Percentiles rank a stretch among this genome's conserved stretches.
Conservation (phyloP, 1,140 invertebrate genomes). For the Rhopalosiphum padi region DNA sequence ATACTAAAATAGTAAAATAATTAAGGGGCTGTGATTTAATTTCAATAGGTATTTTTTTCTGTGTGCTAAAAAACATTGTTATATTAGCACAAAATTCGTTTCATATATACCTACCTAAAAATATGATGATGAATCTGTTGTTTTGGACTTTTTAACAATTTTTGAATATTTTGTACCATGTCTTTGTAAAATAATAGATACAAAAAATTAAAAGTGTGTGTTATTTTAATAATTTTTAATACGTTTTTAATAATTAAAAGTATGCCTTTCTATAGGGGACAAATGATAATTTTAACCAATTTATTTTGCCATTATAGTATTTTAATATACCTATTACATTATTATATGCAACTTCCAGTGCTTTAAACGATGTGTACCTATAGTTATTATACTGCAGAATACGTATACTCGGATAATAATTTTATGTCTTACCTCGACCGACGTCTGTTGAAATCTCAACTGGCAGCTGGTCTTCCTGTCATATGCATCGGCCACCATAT, state of each 20-base stretch:
- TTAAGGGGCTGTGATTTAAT: background rate
- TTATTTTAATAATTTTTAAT: too few relatives aligned
- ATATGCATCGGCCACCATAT: conserved; percentile 62
- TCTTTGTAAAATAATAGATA: background rate
- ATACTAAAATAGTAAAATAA: background rate
- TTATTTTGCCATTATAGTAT: background rate
- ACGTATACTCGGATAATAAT: background rate
- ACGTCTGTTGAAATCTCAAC: conserved; percentile 87
- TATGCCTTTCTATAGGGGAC: background rate
- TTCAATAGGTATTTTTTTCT: background rate
- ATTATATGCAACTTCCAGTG: background rate
- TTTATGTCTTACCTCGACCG: conserved; percentile 72
- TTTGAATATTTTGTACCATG: background rate
- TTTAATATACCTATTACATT: background rate
- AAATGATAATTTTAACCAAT: background rate
- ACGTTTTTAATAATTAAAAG: background rate
- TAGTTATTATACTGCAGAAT: too few relatives aligned
- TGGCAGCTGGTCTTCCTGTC: conserved; percentile 67
- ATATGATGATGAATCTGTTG: background rate
- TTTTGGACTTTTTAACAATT: background rate
- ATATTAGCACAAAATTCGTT: background rate
- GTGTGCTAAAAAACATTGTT: background rate
- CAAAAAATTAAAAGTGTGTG: background rate
- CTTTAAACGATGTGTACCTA: background rate
- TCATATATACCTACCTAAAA: background rate